Evolutionary conservation across 2,113 vertebrate species (phyloP).

Genomic region (Semicossyphus pulcher): DNA sequence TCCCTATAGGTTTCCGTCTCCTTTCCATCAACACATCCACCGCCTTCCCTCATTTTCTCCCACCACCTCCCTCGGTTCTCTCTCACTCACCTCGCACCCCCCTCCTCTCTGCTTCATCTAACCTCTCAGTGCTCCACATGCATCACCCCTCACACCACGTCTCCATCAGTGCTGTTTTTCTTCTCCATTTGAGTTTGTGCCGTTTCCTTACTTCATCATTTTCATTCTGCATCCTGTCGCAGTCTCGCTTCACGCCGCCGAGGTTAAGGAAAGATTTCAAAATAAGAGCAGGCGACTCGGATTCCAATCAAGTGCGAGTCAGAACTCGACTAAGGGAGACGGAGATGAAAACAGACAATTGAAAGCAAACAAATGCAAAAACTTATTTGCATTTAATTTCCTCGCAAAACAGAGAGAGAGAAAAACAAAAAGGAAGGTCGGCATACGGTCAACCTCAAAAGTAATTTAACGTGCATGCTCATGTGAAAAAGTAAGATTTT

Average conservation of each 20-base stretch:
- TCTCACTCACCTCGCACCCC: conserved; percentile 16
- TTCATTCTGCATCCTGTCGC: too few relatives aligned
- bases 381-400: background rate
- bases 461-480: conserved; percentile 7
- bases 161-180: conserved; percentile 37
- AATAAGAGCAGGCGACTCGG: conserved; percentile 7
- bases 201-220: conserved; percentile 22
- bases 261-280: conserved; percentile 13
- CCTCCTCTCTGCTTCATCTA: conserved; percentile 16
- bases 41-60: conserved; percentile 44
- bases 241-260: conserved; percentile 1
- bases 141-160: conserved; percentile 38
- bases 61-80: conserved; percentile 11
- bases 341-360: conserved; percentile 15
- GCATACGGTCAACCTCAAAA: conserved; percentile 8
- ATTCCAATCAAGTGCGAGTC: conserved; percentile 31
- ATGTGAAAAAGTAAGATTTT: conserved; percentile 32
- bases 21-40: conserved; percentile 17
- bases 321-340: conserved; percentile 12
- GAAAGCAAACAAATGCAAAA: conserved; percentile 24
- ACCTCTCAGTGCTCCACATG: conserved; percentile 18
- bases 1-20: conserved; percentile 14
- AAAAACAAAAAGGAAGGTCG: background rate
- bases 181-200: background rate
- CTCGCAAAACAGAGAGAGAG: background rate